These are phyloP conservation scores for Holacanthella duospinosa DNA, from an alignment of 2,888 invertebrate genomes.

Conservation along the genomic window DNA sequence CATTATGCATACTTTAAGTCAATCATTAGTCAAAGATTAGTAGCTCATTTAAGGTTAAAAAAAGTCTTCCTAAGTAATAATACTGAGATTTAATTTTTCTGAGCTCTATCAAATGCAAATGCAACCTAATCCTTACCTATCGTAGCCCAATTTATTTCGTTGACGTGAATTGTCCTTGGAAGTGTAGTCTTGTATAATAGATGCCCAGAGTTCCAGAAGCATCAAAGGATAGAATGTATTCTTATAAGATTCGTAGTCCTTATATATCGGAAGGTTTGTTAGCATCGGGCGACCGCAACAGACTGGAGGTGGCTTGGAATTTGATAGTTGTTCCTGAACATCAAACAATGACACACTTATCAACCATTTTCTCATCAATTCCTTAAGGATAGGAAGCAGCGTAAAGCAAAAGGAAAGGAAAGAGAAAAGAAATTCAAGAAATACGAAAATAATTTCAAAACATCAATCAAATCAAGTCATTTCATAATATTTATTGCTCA, in stretches of 20 bases:
- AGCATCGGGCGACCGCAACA: background rate
- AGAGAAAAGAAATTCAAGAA: no score
- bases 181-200: conserved; percentile 13
- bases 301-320: conserved; percentile 6
- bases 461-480: background rate
- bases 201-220: conserved; percentile 55
- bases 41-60: no score
- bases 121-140: background rate
- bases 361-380: background rate
- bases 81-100: background rate
- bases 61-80: no score
- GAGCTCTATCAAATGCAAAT: background rate
- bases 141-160: background rate
- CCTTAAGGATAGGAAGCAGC: background rate
- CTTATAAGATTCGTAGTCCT: conserved; percentile 51
- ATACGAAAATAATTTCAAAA: background rate
- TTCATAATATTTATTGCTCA: background rate
- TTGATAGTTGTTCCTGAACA: background rate
- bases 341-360: background rate
- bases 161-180: background rate
- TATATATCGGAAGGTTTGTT: conserved; percentile 16
- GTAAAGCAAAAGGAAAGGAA: no score
- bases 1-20: no score
- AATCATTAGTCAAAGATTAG: no score
- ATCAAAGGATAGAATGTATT: conserved; percentile 50